Base-by-base conservation (phyloP, 2,797 vertebrate species). In the Chromobotia macracanthus region DNA sequence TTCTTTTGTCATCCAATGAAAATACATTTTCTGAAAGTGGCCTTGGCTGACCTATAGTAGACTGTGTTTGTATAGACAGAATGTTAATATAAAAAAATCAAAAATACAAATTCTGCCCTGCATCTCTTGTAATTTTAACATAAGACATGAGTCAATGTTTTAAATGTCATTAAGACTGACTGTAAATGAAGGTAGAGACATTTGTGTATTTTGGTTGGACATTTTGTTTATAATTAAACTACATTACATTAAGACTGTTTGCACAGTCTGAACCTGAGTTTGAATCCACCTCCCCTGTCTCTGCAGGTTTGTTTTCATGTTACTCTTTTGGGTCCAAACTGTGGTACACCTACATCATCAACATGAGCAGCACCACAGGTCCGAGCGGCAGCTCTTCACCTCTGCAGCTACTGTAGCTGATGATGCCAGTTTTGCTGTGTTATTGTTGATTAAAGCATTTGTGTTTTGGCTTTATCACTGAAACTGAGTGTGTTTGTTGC, bases 181-280 rank as follows among this genome's bases (percentile, higher is more conserved):
- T 51, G 35, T 51, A 55, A 21, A 71, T 18, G 41, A 1, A 53
- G 38, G 7, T 11, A 46, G 63, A 18, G 25, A 48, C 65, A 67
- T 72, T 61, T 74, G 53, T 61, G 77, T 86, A 85, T 88, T 75
- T 75, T 63, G 16, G 58, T 25, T 63, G 66, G 61, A 83, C 75
- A 83, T 55, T 72, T 76, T 75, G 64, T 79, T 82, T 87, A 87
- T 86, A 80, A 89, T 87, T 88, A 83, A 78, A 63, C 64, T 79
- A 83, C 76, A 61, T 71, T 67, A 80, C 64, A 65, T 66, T 67
- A 55, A 63, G 69, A 3, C 48, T 50, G 48, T 15, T 50, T 50
- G 48, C 48, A 15, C 16, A 5, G 44, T 48, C 44, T 2, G 13
- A 46, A 2, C 44, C 13, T 8, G 44, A 46, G 44, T 46, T 46